Base-by-base conservation (phyloP, 1,140 invertebrate species). In the Diuraphis noxia region DNA sequence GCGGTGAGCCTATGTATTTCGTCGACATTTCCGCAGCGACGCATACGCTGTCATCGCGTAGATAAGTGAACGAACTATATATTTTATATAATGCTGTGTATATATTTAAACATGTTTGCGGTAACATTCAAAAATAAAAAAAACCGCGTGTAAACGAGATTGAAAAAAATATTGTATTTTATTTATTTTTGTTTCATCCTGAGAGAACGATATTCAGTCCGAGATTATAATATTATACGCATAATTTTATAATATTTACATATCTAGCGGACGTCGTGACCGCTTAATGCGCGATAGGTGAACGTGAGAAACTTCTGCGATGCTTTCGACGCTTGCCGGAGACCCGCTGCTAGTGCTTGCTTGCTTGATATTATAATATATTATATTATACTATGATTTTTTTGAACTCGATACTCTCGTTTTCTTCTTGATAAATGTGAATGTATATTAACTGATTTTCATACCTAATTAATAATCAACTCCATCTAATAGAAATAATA, bases 291-390 rank as follows among this genome's bases (percentile, higher is more conserved):
- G 21, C 25, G 38, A 30, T 34, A 52, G 52, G 63, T 10, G 46
- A 90, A 81, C 89, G 89, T 91, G 89, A 79, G 89, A 81, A 81
- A 90, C 41, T 49, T 90, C 41, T 9, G 72, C 49, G 72, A 90
- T 90, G 81, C 81, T 52, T 79, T 38, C n/a, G 41, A 34, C 8
- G 41, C n/a, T 34, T n/a, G 19, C 34, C 36, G 30, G 25, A 7
- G 46, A 87, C 82, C n/a, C n/a, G n/a, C 43, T 84, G 81, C 40
- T 25, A 46, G 0, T 13, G 46, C 19, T 23, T 17, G 13, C 56
- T n/a, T 72, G 30, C n/a, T n/a, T n/a, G n/a, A n/a, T n/a, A n/a
- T n/a, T n/a, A n/a, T n/a, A n/a, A n/a, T n/a, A 72, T n/a, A 63
- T 4, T n/a, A n/a, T 63, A 63, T n/a, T 10, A 56, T n/a, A n/a